These are phyloP conservation scores for Polypterus senegalus DNA, from an alignment of 2,113 vertebrate genomes.

Conservation along the genomic window DNA sequence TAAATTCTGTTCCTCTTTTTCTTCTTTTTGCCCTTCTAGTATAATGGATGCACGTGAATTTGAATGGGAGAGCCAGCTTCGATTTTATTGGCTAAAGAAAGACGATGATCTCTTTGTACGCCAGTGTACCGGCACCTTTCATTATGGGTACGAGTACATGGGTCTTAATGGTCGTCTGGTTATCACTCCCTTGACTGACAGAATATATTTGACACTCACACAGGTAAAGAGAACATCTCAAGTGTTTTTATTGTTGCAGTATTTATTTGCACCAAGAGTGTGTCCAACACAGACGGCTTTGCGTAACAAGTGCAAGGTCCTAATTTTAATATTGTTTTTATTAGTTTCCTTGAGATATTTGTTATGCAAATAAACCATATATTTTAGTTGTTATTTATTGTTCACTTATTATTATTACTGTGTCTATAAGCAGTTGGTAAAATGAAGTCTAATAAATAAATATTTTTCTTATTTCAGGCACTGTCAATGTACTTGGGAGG, in stretches of 20 bases:
- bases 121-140: conserved; percentile 80
- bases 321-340: too few relatives aligned
- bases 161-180: conserved; percentile 87
- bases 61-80: conserved; percentile 91
- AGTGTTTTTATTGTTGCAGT: too few relatives aligned
- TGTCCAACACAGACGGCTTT: too few relatives aligned
- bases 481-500: conserved; percentile 93
- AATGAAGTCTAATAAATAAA: too few relatives aligned
- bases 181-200: conserved; percentile 88
- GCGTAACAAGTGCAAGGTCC: too few relatives aligned
- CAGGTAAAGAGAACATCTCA: conserved; percentile 52
- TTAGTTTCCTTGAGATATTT: too few relatives aligned
- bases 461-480: conserved; percentile 50
- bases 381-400: too few relatives aligned
- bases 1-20: neutral
- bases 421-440: too few relatives aligned
- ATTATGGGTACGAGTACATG: conserved; percentile 96
- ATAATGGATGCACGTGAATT: conserved; percentile 80
- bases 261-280: too few relatives aligned
- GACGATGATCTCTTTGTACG: conserved; percentile 65
- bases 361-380: too few relatives aligned
- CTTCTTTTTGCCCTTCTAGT: conserved; percentile 32
- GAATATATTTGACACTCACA: conserved; percentile 90
- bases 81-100: conserved; percentile 80
- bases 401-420: too few relatives aligned